Percentiles rank a stretch among this genome's conserved stretches.
phyloP scores from a whole-genome alignment of 2,888 invertebrate species.

The Drosophila subsilvestris region DNA sequence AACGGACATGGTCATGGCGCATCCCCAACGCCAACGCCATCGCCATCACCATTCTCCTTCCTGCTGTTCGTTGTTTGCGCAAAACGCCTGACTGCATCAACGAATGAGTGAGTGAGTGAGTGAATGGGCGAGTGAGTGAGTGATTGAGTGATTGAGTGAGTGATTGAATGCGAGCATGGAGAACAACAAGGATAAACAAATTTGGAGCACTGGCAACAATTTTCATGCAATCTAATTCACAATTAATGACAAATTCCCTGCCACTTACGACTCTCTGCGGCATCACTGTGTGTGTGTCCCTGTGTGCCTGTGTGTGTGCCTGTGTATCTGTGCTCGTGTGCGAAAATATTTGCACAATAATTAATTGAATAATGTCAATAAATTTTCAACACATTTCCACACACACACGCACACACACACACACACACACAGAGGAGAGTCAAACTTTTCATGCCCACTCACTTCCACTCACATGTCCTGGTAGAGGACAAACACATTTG shows the following conservation, averaged over 20 bases:
- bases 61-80: slow-evolving; percentile 48
- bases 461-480: slow-evolving; percentile 51
- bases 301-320: slow-evolving; percentile 24
- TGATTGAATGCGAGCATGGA: slow-evolving; percentile 30
- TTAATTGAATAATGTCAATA: slow-evolving; percentile 84
- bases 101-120: slow-evolving; percentile 44
- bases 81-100: slow-evolving; percentile 70
- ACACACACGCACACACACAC: slow-evolving; percentile 56
- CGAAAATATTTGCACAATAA: slow-evolving; percentile 82
- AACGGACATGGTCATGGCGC: slow-evolving; percentile 59
- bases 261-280: slow-evolving; percentile 58
- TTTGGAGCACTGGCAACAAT: slow-evolving; percentile 56
- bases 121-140: slow-evolving; percentile 33
- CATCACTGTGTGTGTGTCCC: slow-evolving; percentile 10
- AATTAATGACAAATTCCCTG: slow-evolving; percentile 81
- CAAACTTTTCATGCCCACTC: slow-evolving; percentile 62
- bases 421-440: slow-evolving; percentile 38
- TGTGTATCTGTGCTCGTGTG: slow-evolving; percentile 47
- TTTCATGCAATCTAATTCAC: slow-evolving; percentile 81
- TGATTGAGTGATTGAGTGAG: slow-evolving; percentile 37
- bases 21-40: slow-evolving; percentile 30
- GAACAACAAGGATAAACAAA: slow-evolving; percentile 42
- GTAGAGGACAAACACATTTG: slow-evolving; percentile 76
- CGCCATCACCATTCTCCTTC: slow-evolving; percentile 25
- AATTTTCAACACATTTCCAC: slow-evolving; percentile 82